Evolutionary conservation across 2,113 vertebrate genomes (phyloP).

Genomic region (Brachionichthys hirsutus): DNA sequence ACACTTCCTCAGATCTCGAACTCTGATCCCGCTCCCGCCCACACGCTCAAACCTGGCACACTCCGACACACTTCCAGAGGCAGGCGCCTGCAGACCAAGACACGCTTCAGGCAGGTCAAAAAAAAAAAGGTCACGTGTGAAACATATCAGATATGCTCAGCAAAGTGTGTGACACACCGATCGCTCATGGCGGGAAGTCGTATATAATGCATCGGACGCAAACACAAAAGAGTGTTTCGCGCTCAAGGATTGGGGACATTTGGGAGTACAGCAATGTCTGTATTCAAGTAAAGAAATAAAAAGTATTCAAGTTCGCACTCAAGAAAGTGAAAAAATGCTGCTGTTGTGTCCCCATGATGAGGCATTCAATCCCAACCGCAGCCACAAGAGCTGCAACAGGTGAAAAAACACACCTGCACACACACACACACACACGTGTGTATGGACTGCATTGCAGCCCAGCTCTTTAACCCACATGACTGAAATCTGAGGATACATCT

Average conservation of each 20-base stretch:
- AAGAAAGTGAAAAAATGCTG: too few species aligned
- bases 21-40: neutral
- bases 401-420: slow-evolving; percentile 12
- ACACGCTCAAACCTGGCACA: slow-evolving; percentile 34
- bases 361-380: slow-evolving; percentile 56
- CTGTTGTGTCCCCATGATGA: slow-evolving; percentile 63
- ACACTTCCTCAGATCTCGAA: slow-evolving; percentile 4
- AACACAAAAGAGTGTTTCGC: neutral
- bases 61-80: slow-evolving; percentile 47
- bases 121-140: slow-evolving; percentile 32
- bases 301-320: neutral
- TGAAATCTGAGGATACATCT: slow-evolving; percentile 64
- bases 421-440: slow-evolving; percentile 15
- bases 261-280: neutral
- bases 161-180: neutral
- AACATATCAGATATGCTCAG: slow-evolving; percentile 26
- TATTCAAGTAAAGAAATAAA: too few species aligned
- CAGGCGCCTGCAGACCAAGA: slow-evolving; percentile 27
- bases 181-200: neutral
- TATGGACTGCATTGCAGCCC: slow-evolving; percentile 34
- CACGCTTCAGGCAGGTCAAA: slow-evolving; percentile 44
- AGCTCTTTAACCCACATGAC: slow-evolving; percentile 53
- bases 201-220: neutral
- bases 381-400: slow-evolving; percentile 48
- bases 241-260: neutral